Percentiles rank a stretch among this genome's conserved stretches.
Conservation (phyloP, 2,113 vertebrate species). For the Ciconia boyciana region DNA sequence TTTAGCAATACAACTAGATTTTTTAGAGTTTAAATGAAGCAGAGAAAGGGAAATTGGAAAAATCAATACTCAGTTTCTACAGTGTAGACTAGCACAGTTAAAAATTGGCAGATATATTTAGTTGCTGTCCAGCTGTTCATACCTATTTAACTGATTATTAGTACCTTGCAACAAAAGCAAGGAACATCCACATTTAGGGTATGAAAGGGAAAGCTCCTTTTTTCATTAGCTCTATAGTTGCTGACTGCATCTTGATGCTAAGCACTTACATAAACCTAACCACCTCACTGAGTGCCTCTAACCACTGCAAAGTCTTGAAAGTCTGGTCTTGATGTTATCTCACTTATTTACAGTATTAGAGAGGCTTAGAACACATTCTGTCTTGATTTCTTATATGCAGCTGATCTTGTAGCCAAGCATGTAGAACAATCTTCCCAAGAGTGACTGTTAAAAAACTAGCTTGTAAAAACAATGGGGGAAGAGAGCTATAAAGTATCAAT, state of each 20-base stretch:
- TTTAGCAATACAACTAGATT: neutral
- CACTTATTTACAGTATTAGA: neutral
- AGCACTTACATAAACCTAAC: neutral
- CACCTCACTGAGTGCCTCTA: neutral
- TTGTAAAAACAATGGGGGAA: fast-evolving
- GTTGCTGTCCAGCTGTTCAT: neutral
- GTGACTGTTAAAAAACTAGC: neutral
- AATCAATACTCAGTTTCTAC: neutral
- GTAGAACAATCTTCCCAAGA: fast-evolving
- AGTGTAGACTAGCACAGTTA: neutral
- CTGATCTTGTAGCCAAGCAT: neutral
- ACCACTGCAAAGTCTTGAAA: neutral
- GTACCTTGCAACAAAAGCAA: neutral
- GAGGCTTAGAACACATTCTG: neutral
- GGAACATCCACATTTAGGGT: neutral
- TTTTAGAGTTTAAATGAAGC: neutral
- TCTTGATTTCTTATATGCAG: neutral
- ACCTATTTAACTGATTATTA: neutral
- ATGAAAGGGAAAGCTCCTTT: neutral
- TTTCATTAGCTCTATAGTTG: neutral
- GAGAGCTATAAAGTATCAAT: neutral
- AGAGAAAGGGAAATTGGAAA: neutral
- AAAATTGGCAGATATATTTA: neutral
- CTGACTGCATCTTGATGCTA: neutral
- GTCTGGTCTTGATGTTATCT: neutral